phyloP scores from a whole-genome alignment of 2,113 vertebrate genomes.

The Hucho hucho region DNA sequence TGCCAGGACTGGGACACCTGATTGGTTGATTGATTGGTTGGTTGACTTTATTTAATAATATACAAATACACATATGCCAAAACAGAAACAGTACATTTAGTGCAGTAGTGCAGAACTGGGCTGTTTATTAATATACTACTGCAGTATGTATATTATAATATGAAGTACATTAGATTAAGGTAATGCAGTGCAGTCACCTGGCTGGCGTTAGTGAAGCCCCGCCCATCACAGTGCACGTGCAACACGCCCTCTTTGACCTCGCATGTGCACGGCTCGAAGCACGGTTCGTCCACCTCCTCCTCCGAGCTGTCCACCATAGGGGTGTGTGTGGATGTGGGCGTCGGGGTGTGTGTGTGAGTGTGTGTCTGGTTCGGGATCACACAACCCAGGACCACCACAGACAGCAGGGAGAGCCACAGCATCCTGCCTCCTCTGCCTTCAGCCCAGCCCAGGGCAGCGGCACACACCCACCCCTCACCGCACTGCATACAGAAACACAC shows the following conservation, averaged over 20 bases:
- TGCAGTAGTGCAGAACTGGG: no score
- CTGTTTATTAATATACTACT: neutral
- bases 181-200: conserved; percentile 68
- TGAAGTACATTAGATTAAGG: conserved; percentile 20
- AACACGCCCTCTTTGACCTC: conserved; percentile 98
- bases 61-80: conserved; percentile 32
- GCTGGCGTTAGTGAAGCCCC: conserved; percentile 97
- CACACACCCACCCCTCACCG: conserved; percentile 65
- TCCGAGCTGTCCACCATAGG: conserved; percentile 95
- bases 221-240: conserved; percentile 96
- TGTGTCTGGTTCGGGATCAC: conserved; percentile 52
- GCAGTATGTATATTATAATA: neutral
- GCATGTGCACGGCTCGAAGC: conserved; percentile 96
- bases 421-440: conserved; percentile 83
- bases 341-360: conserved; percentile 85
- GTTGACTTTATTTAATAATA: conserved; percentile 50
- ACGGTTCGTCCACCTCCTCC: conserved; percentile 95
- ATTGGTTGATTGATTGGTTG: conserved; percentile 57
- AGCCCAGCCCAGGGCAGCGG: conserved; percentile 69
- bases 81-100: conserved; percentile 36
- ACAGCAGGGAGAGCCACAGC: conserved; percentile 91
- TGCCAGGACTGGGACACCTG: conserved; percentile 93
- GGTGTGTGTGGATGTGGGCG: conserved; percentile 89
- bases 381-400: conserved; percentile 67
- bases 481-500: conserved; percentile 56